Evolutionary conservation across 2,888 invertebrate species (phyloP), one percentile per base, ranked within the genome.

Genomic region (Chaetogeoica ovagalla): DNA sequence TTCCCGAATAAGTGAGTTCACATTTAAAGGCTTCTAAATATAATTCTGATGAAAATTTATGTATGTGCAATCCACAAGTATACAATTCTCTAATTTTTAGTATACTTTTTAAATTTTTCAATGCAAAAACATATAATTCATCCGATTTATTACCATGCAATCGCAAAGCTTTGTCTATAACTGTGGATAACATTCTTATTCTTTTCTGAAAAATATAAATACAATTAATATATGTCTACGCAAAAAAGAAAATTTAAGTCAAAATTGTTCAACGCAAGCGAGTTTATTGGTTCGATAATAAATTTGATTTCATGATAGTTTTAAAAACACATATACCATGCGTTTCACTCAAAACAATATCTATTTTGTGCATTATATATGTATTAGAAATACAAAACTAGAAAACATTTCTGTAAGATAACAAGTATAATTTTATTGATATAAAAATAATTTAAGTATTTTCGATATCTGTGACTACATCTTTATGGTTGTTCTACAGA

Each of bases 91-190:
- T 79, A 13, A 57, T 23, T 43, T 79, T 71, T 65, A 65, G 79
- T 2, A 79, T 71, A 71, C 37, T 79, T 43, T 71, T 71, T 39
- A 79, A 19, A 55, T 71, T 15, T 57, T 23, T 71, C 15, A 79
- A 5, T 2, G 63, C 79, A 65, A 79, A 79, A 23, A 79, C 70
- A 57, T 79, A 79, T 5, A 79, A 39, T 43, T 71, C 57, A 63
- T 79, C 79, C 6, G 79, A 79, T 30, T 65, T 63, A 19, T 79
- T 63, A 30, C 79, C 79, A 65, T 79, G 79, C 23, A 79, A 13
- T 79, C 63, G 71, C 30, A 79, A 55, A 0, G 79, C 79, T 55
- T 37, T 55, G 11, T 79, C 57, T 9, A 79, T 1, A 23, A 60
- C 57, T 55, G 6, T 23, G 15, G 21, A 55, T 57, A 71, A 23